Conservation (phyloP, 2,888 invertebrate species). For the Helicoverpa assulta region DNA sequence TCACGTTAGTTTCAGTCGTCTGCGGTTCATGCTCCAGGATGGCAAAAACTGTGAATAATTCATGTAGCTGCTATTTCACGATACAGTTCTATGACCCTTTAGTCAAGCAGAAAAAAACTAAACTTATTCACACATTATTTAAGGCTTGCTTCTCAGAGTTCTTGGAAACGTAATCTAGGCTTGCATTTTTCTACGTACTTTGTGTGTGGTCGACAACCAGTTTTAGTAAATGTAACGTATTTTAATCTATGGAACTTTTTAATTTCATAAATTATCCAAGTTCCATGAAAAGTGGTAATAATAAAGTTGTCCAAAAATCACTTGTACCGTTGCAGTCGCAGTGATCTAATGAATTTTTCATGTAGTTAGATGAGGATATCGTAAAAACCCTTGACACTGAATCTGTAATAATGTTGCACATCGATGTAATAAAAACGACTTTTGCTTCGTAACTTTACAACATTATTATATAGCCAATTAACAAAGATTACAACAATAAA, state of each 20-base stretch:
- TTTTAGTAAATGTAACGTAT: neutral
- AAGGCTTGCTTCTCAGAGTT: slow-evolving; percentile 5
- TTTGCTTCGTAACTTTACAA: slow-evolving; percentile 29
- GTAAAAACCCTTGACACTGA: slow-evolving; percentile 35
- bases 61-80: neutral
- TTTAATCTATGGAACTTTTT: no score
- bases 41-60: slow-evolving; percentile 23
- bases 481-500: slow-evolving; percentile 28
- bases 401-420: slow-evolving; percentile 19
- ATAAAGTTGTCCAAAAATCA: no score
- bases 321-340: no score
- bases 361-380: neutral
- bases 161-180: slow-evolving; percentile 1
- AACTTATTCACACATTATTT: slow-evolving; percentile 2
- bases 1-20: slow-evolving; percentile 34
- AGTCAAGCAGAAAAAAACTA: slow-evolving; percentile 24
- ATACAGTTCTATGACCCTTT: slow-evolving; percentile 31
- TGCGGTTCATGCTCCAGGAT: slow-evolving; percentile 15
- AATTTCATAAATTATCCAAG: no score
- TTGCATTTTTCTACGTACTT: no score
- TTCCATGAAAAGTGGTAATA: no score
- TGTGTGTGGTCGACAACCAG: no score
- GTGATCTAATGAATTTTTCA: neutral
- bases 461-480: slow-evolving; percentile 5
- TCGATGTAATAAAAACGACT: slow-evolving; percentile 39